Evolutionary conservation across 1,140 invertebrate genomes (phyloP), one percentile per base, ranked within the genome.

Genomic region (Caenorhabditis brenneri): DNA sequence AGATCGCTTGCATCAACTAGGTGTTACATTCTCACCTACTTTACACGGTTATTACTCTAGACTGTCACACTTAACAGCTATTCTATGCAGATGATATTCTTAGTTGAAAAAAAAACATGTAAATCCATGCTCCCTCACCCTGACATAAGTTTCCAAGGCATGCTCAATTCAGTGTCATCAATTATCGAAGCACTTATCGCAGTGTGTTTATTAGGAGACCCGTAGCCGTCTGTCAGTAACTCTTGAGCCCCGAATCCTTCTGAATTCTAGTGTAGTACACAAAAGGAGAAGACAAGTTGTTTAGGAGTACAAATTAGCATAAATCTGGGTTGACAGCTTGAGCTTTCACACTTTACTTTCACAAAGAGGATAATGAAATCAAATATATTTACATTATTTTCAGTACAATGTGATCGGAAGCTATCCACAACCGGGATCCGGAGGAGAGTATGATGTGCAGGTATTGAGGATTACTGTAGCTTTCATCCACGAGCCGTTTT

Each of bases 401-500:
- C 82, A 84, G 80, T 89, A 89, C 83, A 81, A 88, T 53, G 88
- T 90, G 4, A 82, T 85, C 42, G 85, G 84, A 10, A 88, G 69
- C 39, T 79, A 81, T 42, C 89, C 89, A 19, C 80, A 88, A 16
- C 84, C 86, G 33, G 96, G 96, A 1, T 94, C 94, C 10, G 96
- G 96, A 0, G 96, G 96, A 0, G 96, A 98, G 91, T 97, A 97
- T 90, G 92, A 92, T 0, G 94, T 96, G 31, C 89, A 89, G 91
- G 83, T 84, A 58, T 22, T 3, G n/a, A n/a, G 4, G 36, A 0
- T 24, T 53, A 27, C 46, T 80, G 22, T 80, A 31, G 19, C 24
- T 74, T 3, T 5, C 39, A 31, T n/a, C n/a, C n/a, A n/a, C n/a
- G n/a, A 24, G 2, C 31, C 15, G 10, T 48, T 22, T 7, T 80